phyloP scores from a whole-genome alignment of 2,888 invertebrate genomes.

The Apamea crenata region DNA sequence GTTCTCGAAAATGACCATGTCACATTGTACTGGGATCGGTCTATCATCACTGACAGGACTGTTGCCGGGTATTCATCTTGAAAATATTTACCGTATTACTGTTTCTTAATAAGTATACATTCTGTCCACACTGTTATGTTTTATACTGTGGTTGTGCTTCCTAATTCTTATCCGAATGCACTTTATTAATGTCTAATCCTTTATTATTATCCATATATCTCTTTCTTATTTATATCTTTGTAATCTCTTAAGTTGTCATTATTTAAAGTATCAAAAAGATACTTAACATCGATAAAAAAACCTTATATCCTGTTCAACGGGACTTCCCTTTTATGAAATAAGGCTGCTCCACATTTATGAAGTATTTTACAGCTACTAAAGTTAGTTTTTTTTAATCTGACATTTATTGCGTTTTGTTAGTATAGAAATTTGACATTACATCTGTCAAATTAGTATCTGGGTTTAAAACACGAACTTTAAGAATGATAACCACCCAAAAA shows the following conservation, averaged over 20 bases:
- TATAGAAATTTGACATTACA: too few species aligned
- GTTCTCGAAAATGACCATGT: too few species aligned
- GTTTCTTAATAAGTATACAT: neutral
- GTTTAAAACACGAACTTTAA: too few species aligned
- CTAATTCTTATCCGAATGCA: neutral
- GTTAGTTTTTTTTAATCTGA: too few species aligned
- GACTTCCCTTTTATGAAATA: neutral
- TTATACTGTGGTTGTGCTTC: neutral
- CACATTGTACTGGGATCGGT: too few species aligned
- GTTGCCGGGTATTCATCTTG: neutral
- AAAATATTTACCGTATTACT: neutral
- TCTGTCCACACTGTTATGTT: neutral
- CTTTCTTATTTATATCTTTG: neutral
- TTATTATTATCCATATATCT: neutral
- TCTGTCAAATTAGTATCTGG: too few species aligned
- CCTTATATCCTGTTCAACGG: too few species aligned
- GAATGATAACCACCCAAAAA: neutral
- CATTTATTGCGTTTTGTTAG: too few species aligned
- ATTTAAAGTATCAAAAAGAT: neutral
- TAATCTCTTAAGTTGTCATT: neutral
- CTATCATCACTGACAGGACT: too few species aligned
- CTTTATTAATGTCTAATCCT: neutral
- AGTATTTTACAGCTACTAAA: neutral
- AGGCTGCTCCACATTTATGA: neutral
- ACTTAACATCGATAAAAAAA: neutral